Conservation (phyloP, 2,888 invertebrate species). For the Epirrita christyi region DNA sequence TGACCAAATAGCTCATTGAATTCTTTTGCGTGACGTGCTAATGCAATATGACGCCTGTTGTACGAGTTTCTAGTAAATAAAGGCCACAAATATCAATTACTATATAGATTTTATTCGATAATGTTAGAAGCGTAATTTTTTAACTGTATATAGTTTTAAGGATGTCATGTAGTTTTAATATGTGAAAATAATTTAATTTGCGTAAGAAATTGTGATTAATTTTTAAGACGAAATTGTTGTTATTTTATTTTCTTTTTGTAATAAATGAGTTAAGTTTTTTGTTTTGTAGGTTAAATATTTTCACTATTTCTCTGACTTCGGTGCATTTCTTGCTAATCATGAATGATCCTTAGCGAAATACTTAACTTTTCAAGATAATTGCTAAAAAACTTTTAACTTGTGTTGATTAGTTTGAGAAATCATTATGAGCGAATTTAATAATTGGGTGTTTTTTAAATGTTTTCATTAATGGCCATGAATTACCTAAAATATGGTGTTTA, state of each 20-base stretch:
- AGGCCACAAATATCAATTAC: constrained; percentile 7
- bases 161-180: constrained; percentile 15
- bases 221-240: constrained; percentile 54
- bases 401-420: constrained; percentile 21
- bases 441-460: constrained; percentile 23
- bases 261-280: constrained; percentile 71
- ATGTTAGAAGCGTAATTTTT: constrained; percentile 14
- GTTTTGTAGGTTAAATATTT: constrained; percentile 53
- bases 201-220: constrained; percentile 51
- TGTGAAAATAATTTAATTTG: constrained; percentile 30
- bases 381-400: constrained; percentile 4
- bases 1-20: constrained; percentile 20
- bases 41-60: neutral
- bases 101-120: too few species aligned
- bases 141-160: neutral
- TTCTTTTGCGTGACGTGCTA: constrained; percentile 2
- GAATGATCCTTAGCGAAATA: constrained; percentile 18
- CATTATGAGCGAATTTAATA: constrained; percentile 38
- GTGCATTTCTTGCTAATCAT: constrained; percentile 17
- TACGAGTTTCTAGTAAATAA: constrained; percentile 1
- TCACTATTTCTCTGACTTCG: constrained; percentile 2
- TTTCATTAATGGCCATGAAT: constrained; percentile 30
- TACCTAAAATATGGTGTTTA: constrained; percentile 17
- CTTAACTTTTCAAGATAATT: constrained; percentile 12
- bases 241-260: constrained; percentile 48